Base-by-base conservation (phyloP, 1,140 invertebrate genomes). In the Platyscapa corneri region DNA sequence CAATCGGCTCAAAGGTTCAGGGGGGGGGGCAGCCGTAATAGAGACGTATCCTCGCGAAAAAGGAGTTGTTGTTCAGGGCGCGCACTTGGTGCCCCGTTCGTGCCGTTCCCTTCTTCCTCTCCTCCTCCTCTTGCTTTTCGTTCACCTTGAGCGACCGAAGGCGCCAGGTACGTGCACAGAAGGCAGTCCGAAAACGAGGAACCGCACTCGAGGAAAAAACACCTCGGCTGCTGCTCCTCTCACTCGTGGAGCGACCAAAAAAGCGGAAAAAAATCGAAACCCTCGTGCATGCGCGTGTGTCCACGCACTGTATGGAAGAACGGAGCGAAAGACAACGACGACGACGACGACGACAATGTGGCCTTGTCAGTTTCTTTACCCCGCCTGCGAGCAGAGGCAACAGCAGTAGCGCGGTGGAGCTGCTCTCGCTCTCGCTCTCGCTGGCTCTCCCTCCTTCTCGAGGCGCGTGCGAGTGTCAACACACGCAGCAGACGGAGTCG, bases 361-460 rank as follows among this genome's bases (percentile, higher is more conserved):
- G 83, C 64, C 83, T 78, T 76, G 75, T 42, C 56, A 77, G 75
- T 84, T 78, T 70, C 70, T 56, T 78, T 74, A 56, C 37, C 60
- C 56, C 39, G 74, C n/a, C 74, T 30, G 37, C 37, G 81, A 56
- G 39, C 42, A 46, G 42, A 12, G 6, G n/a, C 64, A 37, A 27
- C 67, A 49, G 64, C n/a, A 8, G 56, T 34, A 20, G 32, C 49
- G 76, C 42, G 32, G 12, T 23, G 64, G 12, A 81, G 27, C 60
- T 23, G n/a, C 46, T 70, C 27, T 65, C 42, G 65, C 42, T 67
- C 77, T 34, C 12, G 5, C 32, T 34, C 32, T 32, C 42, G 5
- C 42, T 12, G 42, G 65, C 42, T 67, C 77, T 67, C 30, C 3
- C 32, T 34, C 32, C 42, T 12, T 32, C 64, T 1, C 34, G 56